phyloP scores from a whole-genome alignment of 2,113 vertebrate genomes.

The Tragelaphus scriptus region DNA sequence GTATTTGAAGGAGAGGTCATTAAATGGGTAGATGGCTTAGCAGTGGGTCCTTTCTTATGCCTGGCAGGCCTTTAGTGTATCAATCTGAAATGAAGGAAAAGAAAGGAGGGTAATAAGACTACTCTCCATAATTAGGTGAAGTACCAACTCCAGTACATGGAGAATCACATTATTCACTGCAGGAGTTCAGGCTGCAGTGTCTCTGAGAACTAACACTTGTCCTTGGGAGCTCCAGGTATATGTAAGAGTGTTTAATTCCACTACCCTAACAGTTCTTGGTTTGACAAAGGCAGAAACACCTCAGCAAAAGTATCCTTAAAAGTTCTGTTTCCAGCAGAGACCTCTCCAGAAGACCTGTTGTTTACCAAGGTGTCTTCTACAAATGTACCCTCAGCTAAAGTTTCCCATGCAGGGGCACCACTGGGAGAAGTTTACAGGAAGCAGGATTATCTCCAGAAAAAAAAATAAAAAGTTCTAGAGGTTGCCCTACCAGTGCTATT shows the following conservation, averaged over 20 bases:
- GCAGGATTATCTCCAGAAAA: background rate
- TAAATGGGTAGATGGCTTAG: background rate
- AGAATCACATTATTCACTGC: background rate
- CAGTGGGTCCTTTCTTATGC: background rate
- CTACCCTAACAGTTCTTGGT: too few species aligned
- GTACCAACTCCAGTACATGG: background rate
- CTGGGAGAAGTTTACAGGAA: background rate
- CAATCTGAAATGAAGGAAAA: background rate
- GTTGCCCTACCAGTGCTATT: too few species aligned
- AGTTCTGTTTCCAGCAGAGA: background rate
- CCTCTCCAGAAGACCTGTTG: background rate
- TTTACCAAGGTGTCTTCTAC: background rate
- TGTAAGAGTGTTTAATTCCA: background rate
- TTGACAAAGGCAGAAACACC: background rate
- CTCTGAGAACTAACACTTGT: background rate
- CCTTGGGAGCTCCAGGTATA: background rate
- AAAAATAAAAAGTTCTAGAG: background rate
- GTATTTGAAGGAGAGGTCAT: background rate
- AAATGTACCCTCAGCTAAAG: background rate
- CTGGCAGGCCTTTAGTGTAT: background rate
- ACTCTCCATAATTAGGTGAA: background rate
- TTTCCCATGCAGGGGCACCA: background rate
- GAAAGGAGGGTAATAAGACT: background rate
- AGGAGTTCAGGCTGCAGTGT: background rate
- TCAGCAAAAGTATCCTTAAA: background rate